Evolutionary conservation across 2,888 invertebrate genomes (phyloP).

Genomic region (Thereva unica): DNA sequence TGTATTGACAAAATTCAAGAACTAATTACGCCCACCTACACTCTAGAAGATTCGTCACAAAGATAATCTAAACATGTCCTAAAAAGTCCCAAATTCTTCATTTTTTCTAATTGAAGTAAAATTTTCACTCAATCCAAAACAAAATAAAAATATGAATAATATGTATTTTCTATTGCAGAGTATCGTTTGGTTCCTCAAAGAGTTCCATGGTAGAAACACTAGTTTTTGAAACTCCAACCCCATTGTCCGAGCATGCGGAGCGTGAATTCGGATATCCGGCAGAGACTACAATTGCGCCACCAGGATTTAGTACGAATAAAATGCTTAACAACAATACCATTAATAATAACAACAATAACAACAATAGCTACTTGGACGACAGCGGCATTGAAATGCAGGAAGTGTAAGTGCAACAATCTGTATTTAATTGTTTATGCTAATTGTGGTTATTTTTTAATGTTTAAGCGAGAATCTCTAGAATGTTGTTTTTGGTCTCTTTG

Average conservation of each 20-base stretch:
- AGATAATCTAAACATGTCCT: too few relatives aligned
- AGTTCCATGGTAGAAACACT: constrained; percentile 94
- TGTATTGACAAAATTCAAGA: too few relatives aligned
- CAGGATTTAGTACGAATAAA: constrained; percentile 63
- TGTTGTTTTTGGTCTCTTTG: too few relatives aligned
- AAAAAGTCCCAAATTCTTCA: too few relatives aligned
- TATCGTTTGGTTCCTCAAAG: constrained; percentile 91
- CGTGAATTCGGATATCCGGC: constrained; percentile 53
- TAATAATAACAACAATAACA: constrained; percentile 39
- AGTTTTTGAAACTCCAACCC: constrained; percentile 80
- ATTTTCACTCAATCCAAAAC: neutral
- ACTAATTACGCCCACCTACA: too few relatives aligned
- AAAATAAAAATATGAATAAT: constrained; percentile 2
- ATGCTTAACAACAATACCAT: constrained; percentile 49
- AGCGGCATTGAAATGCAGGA: constrained; percentile 58
- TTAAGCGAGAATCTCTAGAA: too few relatives aligned
- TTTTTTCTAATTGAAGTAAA: too few relatives aligned
- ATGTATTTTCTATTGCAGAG: constrained; percentile 64
- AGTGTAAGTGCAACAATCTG: constrained; percentile 52
- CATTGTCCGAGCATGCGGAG: constrained; percentile 64
- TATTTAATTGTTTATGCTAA: neutral
- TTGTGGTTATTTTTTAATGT: too few relatives aligned
- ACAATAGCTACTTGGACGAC: constrained; percentile 50
- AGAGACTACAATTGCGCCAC: constrained; percentile 53
- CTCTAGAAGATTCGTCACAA: too few relatives aligned